Conservation (phyloP, 2,888 invertebrate genomes). For the Artemia sinica region DNA sequence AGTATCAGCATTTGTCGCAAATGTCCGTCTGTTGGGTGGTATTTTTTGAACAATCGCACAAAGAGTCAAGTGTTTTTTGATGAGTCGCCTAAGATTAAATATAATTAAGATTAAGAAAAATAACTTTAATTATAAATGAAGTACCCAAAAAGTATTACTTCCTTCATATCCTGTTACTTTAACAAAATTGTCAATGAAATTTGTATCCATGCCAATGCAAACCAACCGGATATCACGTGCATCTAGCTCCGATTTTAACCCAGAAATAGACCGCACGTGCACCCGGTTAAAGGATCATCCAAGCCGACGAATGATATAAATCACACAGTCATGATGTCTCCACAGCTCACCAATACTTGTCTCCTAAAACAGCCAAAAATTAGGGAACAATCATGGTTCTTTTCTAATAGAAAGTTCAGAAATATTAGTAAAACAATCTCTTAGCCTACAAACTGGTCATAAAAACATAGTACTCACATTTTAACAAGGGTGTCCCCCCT, state of each 20-base stretch:
- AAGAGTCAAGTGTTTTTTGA: too few relatives aligned
- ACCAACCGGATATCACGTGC: neutral
- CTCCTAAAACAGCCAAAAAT: neutral
- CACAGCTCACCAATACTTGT: neutral
- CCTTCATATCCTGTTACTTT: slow-evolving; percentile 1
- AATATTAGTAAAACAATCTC: too few relatives aligned
- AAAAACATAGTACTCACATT: too few relatives aligned
- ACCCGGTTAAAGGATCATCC: slow-evolving; percentile 14
- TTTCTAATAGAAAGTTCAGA: too few relatives aligned
- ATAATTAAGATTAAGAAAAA: too few relatives aligned
- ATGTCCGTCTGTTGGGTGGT: too few relatives aligned
- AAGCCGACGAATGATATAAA: slow-evolving; percentile 3
- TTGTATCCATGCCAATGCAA: neutral
- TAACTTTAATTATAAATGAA: too few relatives aligned
- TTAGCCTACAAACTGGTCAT: too few relatives aligned
- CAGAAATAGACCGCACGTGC: slow-evolving; percentile 8
- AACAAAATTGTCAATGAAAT: neutral
- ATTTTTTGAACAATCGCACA: too few relatives aligned
- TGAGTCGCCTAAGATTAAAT: too few relatives aligned
- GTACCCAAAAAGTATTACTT: neutral
- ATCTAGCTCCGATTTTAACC: neutral
- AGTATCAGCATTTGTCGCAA: too few relatives aligned
- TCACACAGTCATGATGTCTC: slow-evolving; percentile 5
- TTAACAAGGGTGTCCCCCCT: too few relatives aligned
- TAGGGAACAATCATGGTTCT: neutral